A percentile compares a stretch with the other conserved stretches of the same genome.
Conservation (phyloP, 2,888 invertebrate genomes). For the Cecidostiba fungosa region DNA sequence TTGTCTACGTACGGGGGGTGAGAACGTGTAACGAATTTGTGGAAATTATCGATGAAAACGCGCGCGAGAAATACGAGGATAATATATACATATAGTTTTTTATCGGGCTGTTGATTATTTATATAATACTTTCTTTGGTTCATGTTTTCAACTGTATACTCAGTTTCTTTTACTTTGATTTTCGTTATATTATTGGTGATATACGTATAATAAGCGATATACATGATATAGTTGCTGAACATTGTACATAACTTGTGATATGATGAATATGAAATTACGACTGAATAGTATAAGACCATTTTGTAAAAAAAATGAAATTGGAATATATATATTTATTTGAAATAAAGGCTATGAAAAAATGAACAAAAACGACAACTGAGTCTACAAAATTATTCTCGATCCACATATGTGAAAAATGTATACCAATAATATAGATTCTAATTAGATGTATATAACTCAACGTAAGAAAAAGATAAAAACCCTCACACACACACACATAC, state of each 20-base stretch:
- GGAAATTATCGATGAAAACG: too few species aligned
- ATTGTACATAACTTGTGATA: too few species aligned
- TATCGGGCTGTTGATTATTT: neutral
- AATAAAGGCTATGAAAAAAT: conserved; percentile 24
- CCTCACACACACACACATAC: neutral
- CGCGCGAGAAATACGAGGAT: too few species aligned
- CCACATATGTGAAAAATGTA: neutral
- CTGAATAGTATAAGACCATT: conserved; percentile 8
- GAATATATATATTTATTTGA: conserved; percentile 9
- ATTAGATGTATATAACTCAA: neutral
- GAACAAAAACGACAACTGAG: neutral
- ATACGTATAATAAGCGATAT: too few species aligned
- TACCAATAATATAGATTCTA: neutral
- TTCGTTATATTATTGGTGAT: too few species aligned
- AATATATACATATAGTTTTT: too few species aligned
- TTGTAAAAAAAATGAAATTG: conserved; percentile 31
- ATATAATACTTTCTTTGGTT: too few species aligned
- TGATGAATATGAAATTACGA: neutral
- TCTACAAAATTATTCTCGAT: conserved; percentile 10
- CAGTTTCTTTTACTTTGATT: too few species aligned
- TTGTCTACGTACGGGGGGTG: too few species aligned
- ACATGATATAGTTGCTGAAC: neutral
- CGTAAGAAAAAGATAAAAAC: neutral
- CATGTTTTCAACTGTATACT: too few species aligned
- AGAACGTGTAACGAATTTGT: too few species aligned